Conservation (phyloP, 2,888 invertebrate species). For the Drosophila imparisetae region DNA sequence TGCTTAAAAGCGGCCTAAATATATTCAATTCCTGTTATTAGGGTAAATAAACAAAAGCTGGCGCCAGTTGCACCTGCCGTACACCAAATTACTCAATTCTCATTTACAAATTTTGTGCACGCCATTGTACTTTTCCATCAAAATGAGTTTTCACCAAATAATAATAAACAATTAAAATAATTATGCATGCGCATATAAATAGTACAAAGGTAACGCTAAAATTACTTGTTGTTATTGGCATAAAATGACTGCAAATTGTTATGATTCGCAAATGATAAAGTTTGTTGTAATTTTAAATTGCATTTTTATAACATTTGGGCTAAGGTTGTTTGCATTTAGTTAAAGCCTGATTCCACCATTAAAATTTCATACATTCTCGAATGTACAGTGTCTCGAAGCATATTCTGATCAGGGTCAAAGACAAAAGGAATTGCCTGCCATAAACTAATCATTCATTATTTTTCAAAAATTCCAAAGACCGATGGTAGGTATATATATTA, state of each 20-base stretch:
- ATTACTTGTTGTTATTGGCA: background rate
- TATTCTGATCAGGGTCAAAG: too few relatives aligned
- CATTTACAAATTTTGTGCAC: conserved; percentile 52
- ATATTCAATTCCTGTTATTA: conserved; percentile 50
- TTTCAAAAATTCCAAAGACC: too few relatives aligned
- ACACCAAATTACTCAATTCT: conserved; percentile 32
- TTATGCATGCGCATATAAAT: conserved; percentile 29
- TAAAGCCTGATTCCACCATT: background rate
- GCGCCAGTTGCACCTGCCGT: conserved; percentile 17
- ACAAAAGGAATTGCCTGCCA: too few relatives aligned
- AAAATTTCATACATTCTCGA: background rate
- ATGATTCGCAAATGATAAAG: background rate
- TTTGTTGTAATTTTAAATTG: background rate
- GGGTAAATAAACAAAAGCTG: conserved; percentile 49
- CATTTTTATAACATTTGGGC: background rate
- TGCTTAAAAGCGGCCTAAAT: conserved; percentile 28
- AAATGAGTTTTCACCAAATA: conserved; percentile 38
- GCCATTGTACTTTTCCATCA: conserved; percentile 29
- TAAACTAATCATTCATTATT: too few relatives aligned
- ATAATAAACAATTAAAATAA: conserved; percentile 52
- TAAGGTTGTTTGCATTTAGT: background rate
- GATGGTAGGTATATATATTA: too few relatives aligned
- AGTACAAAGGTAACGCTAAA: background rate
- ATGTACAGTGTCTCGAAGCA: too few relatives aligned
- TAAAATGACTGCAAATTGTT: background rate